Percentiles rank a stretch among this genome's conserved stretches.
phyloP scores from a whole-genome alignment of 2,797 vertebrate species.

The Amblyopsis hoosieri region DNA sequence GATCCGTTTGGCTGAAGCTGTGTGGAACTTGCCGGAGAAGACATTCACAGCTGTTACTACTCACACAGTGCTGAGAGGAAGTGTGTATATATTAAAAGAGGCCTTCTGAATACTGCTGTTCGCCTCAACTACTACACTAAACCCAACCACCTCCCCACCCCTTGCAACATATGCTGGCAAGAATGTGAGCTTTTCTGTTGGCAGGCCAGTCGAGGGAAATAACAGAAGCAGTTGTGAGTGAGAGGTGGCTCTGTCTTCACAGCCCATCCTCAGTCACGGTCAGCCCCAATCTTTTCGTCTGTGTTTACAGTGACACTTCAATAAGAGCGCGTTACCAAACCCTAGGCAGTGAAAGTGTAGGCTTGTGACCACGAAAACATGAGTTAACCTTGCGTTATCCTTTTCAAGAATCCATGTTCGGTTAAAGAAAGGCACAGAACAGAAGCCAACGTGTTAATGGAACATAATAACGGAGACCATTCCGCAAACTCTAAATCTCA shows the following conservation, averaged over 20 bases:
- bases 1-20: constrained; percentile 52
- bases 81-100: constrained; percentile 43
- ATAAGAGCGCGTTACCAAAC: constrained; percentile 53
- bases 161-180: constrained; percentile 50
- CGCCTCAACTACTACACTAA: constrained; percentile 27
- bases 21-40: constrained; percentile 44
- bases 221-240: constrained; percentile 75
- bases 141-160: constrained; percentile 25
- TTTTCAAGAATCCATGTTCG: neutral
- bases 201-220: constrained; percentile 64
- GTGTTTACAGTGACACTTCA: constrained; percentile 62
- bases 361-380: constrained; percentile 9
- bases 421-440: neutral
- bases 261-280: constrained; percentile 47
- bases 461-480: constrained; percentile 33
- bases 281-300: constrained; percentile 55
- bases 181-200: constrained; percentile 69
- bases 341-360: constrained; percentile 43
- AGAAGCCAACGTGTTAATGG: constrained; percentile 7
- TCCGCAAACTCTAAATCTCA: constrained; percentile 37
- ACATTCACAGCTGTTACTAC: constrained; percentile 48
- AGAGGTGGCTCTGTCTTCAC: constrained; percentile 68
- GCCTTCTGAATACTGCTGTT: constrained; percentile 40
- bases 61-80: constrained; percentile 39
- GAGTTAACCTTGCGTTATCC: constrained; percentile 23